Conservation (phyloP, 2,797 vertebrate genomes). For the Lagorchestes hirsutus region DNA sequence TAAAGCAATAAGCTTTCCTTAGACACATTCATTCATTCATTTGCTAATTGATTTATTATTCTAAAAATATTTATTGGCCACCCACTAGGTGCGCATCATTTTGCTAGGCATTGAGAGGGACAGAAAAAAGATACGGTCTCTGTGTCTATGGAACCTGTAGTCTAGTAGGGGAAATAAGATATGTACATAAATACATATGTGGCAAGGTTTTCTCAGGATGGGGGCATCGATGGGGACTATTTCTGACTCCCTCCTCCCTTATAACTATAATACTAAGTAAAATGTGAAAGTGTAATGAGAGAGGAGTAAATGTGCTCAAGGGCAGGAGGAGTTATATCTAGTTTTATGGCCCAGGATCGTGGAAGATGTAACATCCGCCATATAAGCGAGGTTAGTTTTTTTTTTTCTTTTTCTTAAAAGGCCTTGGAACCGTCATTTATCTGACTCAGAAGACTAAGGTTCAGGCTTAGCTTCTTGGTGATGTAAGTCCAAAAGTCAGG, state of each 20-base stretch:
- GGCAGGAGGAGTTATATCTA: background rate
- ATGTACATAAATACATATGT: background rate
- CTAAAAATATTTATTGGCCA: background rate
- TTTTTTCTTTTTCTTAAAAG: background rate
- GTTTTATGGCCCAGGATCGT: background rate
- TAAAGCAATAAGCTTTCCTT: constrained; percentile 26
- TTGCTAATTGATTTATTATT: background rate
- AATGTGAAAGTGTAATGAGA: background rate
- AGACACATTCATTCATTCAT: background rate
- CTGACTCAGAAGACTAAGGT: background rate
- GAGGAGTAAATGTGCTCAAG: background rate
- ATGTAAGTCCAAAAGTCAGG: background rate
- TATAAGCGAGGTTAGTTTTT: background rate
- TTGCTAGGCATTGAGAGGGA: background rate
- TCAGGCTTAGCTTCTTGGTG: background rate
- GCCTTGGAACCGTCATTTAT: background rate
- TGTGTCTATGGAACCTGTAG: background rate
- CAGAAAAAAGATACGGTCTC: background rate
- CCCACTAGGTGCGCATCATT: background rate
- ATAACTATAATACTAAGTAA: background rate
- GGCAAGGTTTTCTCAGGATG: background rate
- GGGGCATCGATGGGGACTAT: background rate
- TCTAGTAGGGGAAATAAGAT: background rate
- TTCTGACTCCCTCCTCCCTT: background rate
- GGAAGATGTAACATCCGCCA: background rate